Conservation (phyloP, 2,113 vertebrate species). For the Plectropomus leopardus region DNA sequence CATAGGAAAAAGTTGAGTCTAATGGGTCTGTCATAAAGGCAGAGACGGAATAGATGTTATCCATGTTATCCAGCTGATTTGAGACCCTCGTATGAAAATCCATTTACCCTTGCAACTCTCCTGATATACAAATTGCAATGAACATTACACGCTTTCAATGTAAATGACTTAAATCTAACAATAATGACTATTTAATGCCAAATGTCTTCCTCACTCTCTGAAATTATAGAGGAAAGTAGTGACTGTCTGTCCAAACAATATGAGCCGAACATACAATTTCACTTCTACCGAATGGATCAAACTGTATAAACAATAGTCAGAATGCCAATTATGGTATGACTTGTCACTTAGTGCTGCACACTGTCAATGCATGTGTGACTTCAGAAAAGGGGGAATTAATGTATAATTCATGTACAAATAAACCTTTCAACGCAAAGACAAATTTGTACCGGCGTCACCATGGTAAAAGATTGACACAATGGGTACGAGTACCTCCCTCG, state of each 20-base stretch:
- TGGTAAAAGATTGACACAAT: constrained; percentile 76
- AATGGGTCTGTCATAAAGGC: not conserved
- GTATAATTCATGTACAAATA: constrained; percentile 74
- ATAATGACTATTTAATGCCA: constrained; percentile 1
- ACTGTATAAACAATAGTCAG: constrained; percentile 53
- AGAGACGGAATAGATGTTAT: not conserved
- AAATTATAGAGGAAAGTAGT: constrained; percentile 23
- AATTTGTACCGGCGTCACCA: constrained; percentile 47
- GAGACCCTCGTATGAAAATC: not conserved
- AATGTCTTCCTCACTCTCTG: not conserved
- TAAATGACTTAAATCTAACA: not conserved
- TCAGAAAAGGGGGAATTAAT: constrained; percentile 48
- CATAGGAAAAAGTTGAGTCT: not conserved
- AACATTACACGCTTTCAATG: not conserved
- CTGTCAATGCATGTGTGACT: constrained; percentile 46
- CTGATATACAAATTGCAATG: not conserved
- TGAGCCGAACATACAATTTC: constrained; percentile 26
- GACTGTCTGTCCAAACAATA: constrained; percentile 27
- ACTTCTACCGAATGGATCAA: constrained; percentile 26
- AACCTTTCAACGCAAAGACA: constrained; percentile 65
- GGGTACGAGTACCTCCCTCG: constrained; percentile 60
- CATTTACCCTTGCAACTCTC: not conserved
- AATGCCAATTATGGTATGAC: constrained; percentile 47
- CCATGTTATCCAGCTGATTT: not conserved
- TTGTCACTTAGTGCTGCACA: constrained; percentile 39